These are phyloP conservation scores for Hyles vespertilio DNA, from an alignment of 1,140 invertebrate genomes.

Conservation along the genomic window DNA sequence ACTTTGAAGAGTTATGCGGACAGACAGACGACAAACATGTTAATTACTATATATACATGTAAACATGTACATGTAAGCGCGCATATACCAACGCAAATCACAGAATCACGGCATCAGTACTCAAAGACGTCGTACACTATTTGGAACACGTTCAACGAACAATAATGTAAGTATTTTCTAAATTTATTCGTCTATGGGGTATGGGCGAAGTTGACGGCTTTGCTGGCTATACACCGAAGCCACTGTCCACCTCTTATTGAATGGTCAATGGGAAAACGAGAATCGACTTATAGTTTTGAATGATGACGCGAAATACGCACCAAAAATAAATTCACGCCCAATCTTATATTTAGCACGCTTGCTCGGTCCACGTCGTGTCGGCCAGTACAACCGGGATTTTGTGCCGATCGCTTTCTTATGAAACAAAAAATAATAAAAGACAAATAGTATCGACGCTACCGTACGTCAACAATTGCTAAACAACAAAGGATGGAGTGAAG, in stretches of 20 bases:
- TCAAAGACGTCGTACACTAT: conserved; percentile 15
- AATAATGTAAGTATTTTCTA: conserved; percentile 13
- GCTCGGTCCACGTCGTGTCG: conserved; percentile 49
- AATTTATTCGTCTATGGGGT: conserved; percentile 26
- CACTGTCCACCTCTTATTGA: no score
- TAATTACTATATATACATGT: conserved; percentile 4
- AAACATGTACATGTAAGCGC: background rate
- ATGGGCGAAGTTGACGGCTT: no score
- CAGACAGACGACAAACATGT: background rate
- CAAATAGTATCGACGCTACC: conserved; percentile 31
- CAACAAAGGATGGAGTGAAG: conserved; percentile 27
- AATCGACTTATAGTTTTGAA: conserved; percentile 36
- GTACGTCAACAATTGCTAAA: conserved; percentile 40
- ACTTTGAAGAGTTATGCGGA: no score
- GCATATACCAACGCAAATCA: conserved; percentile 11
- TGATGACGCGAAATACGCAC: conserved; percentile 67
- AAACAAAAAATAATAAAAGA: conserved; percentile 31
- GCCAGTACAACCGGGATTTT: conserved; percentile 67
- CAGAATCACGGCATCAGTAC: conserved; percentile 13
- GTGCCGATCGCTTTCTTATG: conserved; percentile 54
- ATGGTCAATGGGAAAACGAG: background rate
- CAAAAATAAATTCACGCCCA: conserved; percentile 73
- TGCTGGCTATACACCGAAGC: no score
- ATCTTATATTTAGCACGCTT: conserved; percentile 73
- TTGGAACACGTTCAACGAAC: conserved; percentile 34